Percentiles rank a stretch among this genome's conserved stretches.
phyloP scores from a whole-genome alignment of 2,888 invertebrate genomes.

The Synergus gifuensis region DNA sequence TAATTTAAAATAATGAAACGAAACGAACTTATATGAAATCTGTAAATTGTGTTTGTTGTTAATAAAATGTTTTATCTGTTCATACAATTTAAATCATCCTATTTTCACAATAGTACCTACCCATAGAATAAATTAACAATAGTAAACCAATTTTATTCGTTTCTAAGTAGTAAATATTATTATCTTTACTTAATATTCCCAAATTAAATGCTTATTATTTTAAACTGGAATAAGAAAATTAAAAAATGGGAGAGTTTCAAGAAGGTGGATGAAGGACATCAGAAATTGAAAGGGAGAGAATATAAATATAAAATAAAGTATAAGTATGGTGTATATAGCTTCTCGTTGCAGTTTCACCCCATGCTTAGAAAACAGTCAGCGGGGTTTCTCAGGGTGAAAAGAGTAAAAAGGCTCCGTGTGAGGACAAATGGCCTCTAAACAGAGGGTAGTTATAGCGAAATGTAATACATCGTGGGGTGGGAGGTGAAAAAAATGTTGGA shows the following conservation, averaged over 20 bases:
- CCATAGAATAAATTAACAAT: not conserved
- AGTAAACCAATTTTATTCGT: not conserved
- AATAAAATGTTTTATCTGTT: slow-evolving; percentile 65
- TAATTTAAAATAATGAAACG: not conserved
- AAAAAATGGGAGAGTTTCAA: too few species aligned
- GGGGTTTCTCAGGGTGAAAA: slow-evolving; percentile 68
- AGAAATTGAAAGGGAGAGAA: slow-evolving; percentile 53
- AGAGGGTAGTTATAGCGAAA: slow-evolving; percentile 72
- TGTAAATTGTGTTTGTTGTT: slow-evolving; percentile 63
- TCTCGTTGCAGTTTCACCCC: slow-evolving; percentile 52
- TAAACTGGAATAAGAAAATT: too few species aligned
- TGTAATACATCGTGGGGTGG: slow-evolving; percentile 61
- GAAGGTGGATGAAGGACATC: slow-evolving; percentile 42
- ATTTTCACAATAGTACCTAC: too few species aligned
- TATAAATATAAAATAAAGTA: slow-evolving; percentile 45
- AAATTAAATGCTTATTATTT: too few species aligned
- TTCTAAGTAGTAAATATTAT: not conserved
- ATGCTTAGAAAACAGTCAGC: slow-evolving; percentile 64
- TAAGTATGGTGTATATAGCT: slow-evolving; percentile 57
- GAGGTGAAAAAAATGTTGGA: slow-evolving; percentile 50
- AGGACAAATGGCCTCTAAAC: slow-evolving; percentile 72
- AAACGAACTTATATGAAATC: slow-evolving; percentile 31
- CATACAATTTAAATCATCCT: slow-evolving; percentile 44
- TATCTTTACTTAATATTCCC: too few species aligned
- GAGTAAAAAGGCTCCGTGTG: slow-evolving; percentile 66